phyloP scores from a whole-genome alignment of 2,888 invertebrate genomes.

The Homarus gammarus region DNA sequence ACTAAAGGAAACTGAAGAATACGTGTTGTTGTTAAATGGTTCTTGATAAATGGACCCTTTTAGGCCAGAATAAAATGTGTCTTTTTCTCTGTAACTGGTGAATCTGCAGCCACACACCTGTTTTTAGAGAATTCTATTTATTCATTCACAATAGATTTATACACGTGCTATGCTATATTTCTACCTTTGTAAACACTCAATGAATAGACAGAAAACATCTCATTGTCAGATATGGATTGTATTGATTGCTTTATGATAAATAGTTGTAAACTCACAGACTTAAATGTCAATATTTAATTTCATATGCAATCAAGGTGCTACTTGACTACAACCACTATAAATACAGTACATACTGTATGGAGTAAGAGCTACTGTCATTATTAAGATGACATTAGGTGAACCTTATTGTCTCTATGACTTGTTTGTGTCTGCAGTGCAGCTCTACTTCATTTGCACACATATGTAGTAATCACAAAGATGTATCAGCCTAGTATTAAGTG shows the following conservation, averaged over 20 bases:
- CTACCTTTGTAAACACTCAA: neutral
- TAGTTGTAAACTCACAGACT: neutral
- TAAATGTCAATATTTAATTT: neutral
- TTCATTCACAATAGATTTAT: neutral
- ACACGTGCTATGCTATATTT: neutral
- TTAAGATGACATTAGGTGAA: neutral
- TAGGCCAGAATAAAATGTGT: neutral
- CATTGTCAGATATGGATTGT: neutral
- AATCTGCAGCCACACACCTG: conserved; percentile 5
- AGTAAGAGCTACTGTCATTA: neutral
- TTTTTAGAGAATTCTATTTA: neutral
- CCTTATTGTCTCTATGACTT: neutral
- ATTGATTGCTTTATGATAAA: neutral
- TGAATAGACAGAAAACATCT: neutral
- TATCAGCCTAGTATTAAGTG: conserved; percentile 40
- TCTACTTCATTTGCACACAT: conserved; percentile 37
- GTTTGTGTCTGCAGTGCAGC: conserved; percentile 25
- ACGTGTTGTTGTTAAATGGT: neutral
- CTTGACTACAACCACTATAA: neutral
- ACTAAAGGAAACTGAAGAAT: neutral
- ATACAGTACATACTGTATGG: no score
- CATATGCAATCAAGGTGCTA: neutral
- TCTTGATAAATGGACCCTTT: neutral
- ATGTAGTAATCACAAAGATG: conserved; percentile 44
- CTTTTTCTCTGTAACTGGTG: neutral